Base-by-base conservation (phyloP, 2,113 vertebrate species). In the Myiagra hebetior region DNA sequence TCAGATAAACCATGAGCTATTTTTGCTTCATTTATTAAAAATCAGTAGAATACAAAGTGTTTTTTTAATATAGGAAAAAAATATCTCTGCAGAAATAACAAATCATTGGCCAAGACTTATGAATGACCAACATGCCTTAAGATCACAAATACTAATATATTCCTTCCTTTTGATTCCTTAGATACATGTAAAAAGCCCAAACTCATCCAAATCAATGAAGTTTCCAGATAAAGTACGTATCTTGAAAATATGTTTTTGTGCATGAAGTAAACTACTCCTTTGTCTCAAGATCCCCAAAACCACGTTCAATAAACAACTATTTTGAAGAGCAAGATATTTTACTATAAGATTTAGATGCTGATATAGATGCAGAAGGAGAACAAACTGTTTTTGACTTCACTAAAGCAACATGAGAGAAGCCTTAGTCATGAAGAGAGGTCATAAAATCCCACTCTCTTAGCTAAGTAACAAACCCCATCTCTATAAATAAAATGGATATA, bases 1-100 rank as follows among this genome's bases (percentile, higher is more conserved):
- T 15, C 44, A 81, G 89, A 94, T 50, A 86, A 81, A 74, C 6
- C 35, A 59, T 2, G 26, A 85, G 64, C 39, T 46, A 37, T 44
- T 76, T 78, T 83, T 76, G 60, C 28, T 91, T 90, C 20, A 35
- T 47, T 73, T 91, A 84, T 78, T 80, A 86, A 74, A 93, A 93
- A 15, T 41, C 39, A 37, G 56, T 5, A 72, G 30, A 92, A 74
- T 26, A 69, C 13, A 67, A 76, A 81, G n/a, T 64, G 69, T 37
- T 86, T 70, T 53, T 27, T 57, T 85, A 75, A 67, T 86, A 70
- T 14, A 69, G n/a, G 35, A 14, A 35, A 81, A 86, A 63, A 76
- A 39, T 13, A 56, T 10, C 15, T 50, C 46, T 59, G 44, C 28
- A 73, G 33, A 96, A 74, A 15, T 17, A 13, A 69, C 14, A 85